Evolutionary conservation across 2,888 invertebrate species (phyloP), one percentile per base, ranked within the genome.

Genomic region (Cryptus armator): DNA sequence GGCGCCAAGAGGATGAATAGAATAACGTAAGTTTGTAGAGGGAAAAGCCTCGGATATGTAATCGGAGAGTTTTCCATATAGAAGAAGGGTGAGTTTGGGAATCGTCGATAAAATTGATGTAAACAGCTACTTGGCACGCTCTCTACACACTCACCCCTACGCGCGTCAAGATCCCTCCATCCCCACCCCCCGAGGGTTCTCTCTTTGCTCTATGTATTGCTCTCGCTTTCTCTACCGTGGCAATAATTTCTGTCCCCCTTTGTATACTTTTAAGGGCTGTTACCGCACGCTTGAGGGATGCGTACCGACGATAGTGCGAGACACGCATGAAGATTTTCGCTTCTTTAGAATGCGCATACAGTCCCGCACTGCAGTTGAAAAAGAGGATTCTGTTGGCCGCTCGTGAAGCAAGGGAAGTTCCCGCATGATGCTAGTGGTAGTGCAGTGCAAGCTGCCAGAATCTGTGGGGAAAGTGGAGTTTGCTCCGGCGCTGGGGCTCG

Each of bases 21-120:
- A 64, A 46, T 29, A 24, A 4, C 16, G 29, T 46, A 62, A 59
- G 32, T 24, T 29, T 14, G 19, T 46, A n/a, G 62, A 29, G 43
- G 46, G 46, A 62, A 62, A 62, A 29, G 10, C 32, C 74, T 16
- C 62, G 59, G 62, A 46, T 29, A n/a, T 16, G 51, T 70, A 48
- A 32, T n/a, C 53, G 66, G 43, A 66, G 66, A 66, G 19, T 66
- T 66, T 64, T 66, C 43, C 43, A 56, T 16, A 19, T 16, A 37
- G 37, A n/a, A 43, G 53, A 44, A 19, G 56, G 59, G 48, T 44
- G 43, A 46, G 43, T 64, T 70, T 51, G 19, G 90, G 91, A 92
- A 92, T 92, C 90, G 91, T 88, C 91, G 91, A 93, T 92, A 92
- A 92, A 92, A 92, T 92, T 90, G 91, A 91, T 90, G 91, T 92